Evolutionary conservation across 2,797 vertebrate genomes (phyloP), one percentile per base, ranked within the genome.

Genomic region (Takifugu rubripes): DNA sequence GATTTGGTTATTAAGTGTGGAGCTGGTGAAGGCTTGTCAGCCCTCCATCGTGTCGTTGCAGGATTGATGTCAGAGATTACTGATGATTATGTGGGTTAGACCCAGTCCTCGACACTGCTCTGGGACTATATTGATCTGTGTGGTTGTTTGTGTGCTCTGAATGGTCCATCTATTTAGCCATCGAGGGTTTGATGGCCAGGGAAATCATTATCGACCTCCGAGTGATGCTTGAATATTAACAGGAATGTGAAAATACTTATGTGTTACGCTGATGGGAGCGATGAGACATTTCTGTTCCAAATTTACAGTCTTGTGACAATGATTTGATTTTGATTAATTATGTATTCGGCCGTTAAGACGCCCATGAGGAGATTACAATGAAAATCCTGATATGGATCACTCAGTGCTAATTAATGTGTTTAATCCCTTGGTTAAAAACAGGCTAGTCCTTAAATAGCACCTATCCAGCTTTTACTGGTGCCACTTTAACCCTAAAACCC

Each of bases 41-140:
- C 47, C 36, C 54, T 79, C 70, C 73, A 70, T 17, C 74, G 72
- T 75, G 73, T 75, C 59, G 60, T 70, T 72, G 70, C 72, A 73
- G 79, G 86, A 85, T 86, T 86, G 72, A 83, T 85, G 74, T 78
- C 54, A 51, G 79, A 86, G 84, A 88, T 88, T 86, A 86, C 81
- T 80, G 66, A 79, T 87, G 77, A 85, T 84, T 82, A 83, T 87
- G 64, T 80, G 64, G 75, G 82, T 82, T 87, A 75, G 66, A 80
- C 72, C 64, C 54, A 79, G 69, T 72, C 54, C 50, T 72, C 64
- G 31, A 61, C 75, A 64, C 62, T 48, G 73, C 74, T 75, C 57
- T 70, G 61, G 68, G 76, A 55, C 61, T 70, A n/a, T 87, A 87
- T 87, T 78, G 82, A 84, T 87, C 61, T 36, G 49, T 58, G 59